Base-by-base conservation (phyloP, 2,113 vertebrate genomes). In the Barbus barbus region DNA sequence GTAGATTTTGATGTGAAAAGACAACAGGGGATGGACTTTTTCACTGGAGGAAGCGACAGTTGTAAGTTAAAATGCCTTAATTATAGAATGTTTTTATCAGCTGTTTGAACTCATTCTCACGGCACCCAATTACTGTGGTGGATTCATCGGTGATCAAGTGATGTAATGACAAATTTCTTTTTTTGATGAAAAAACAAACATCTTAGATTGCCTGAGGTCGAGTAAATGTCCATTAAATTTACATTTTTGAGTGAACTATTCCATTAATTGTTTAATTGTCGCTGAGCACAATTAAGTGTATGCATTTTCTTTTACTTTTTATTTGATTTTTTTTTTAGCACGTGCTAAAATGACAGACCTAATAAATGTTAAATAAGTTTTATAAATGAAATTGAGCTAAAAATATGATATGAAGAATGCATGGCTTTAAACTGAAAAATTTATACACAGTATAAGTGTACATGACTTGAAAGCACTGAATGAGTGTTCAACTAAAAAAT, bases 361-460 rank as follows among this genome's bases (percentile, higher is more conserved):
- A 38, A n/a, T 71, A 41, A n/a, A 71, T 71, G 11, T 38, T 41
- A n/a, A 38, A 71, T 41, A 12, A 2, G 20, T 38, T n/a, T 71
- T 6, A 71, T 6, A 72, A 14, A 58, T n/a, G 8, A 58, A 72
- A 44, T 14, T 24, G 22, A 20, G 22, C 16, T 41, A 24, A 87
- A 67, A 87, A 67, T 76, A 24, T 46, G 41, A 85, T 22, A 86
- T 72, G 3, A 81, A 72, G 0, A 0, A 86, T 73, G 86, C 76
- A 76, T 26, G 76, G 60, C 61, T 24, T 22, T 82, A 77, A 58
- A 86, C 36, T 26, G 1, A 63, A 22, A 63, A 18, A 56, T 86
- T 9, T 26, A 71, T 56, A 8, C 22, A 9, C 53, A 58, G 53
- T 58, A n/a, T 58, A 72, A 38, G n/a, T 22, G 33, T n/a, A 31